phyloP scores from a whole-genome alignment of 2,113 vertebrate genomes.

The Ailuropoda melanoleuca region DNA sequence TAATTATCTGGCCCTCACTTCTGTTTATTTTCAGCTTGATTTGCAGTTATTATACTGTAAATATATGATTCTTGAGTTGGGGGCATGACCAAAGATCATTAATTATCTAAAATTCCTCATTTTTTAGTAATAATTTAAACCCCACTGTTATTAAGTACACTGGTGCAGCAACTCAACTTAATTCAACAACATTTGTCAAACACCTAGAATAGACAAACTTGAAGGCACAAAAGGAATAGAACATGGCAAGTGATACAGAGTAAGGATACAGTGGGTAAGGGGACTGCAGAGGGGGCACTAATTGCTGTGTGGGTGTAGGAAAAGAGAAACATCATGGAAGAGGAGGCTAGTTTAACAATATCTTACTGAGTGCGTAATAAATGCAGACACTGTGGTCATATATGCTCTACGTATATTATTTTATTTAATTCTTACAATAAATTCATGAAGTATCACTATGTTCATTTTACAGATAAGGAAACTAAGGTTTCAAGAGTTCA shows the following conservation, averaged over 20 bases:
- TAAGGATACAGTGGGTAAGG: not conserved
- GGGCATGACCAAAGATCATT: not conserved
- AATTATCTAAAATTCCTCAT: constrained; percentile 10
- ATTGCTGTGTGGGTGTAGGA: not conserved
- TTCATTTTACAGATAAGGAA: not conserved
- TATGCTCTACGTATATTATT: not conserved
- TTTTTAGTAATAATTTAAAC: constrained; percentile 39
- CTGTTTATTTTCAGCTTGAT: not conserved
- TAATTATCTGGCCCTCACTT: not conserved
- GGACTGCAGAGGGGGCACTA: not conserved
- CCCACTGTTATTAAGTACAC: not conserved
- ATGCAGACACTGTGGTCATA: not conserved
- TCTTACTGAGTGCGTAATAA: not conserved
- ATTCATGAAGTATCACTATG: not conserved
- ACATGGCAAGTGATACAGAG: not conserved
- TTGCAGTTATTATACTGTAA: not conserved
- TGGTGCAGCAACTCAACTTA: not conserved
- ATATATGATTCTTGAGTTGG: not conserved
- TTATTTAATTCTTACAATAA: not conserved
- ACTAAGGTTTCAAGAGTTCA: not conserved
- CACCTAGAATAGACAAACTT: not conserved
- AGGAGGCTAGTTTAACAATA: not conserved
- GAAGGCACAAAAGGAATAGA: not conserved
- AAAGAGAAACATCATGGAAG: not conserved
- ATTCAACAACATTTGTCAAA: not conserved